Evolutionary conservation across 92 coral and sea anemone species (phyloP), one percentile per base, ranked within the genome.

Genomic region (Porites divaricata): DNA sequence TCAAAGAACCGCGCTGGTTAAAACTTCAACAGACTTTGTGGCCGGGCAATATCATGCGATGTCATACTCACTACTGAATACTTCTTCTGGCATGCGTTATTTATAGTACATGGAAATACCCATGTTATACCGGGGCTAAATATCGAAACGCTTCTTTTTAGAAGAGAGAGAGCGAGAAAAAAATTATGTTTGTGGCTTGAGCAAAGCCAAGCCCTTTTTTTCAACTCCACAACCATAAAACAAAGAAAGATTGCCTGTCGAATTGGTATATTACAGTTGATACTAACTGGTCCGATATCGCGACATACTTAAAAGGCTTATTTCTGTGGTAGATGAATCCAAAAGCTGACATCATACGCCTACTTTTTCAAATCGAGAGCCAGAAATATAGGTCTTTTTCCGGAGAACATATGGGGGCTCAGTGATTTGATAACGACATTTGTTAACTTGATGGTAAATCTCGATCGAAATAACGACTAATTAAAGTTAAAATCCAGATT

Each of bases 211-310:
- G 22, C 20, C 84, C 24, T 15, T 54, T 35, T 35, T 80, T 56
- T 69, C 66, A 28, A 45, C 45, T 78, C 14, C 2, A 52, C 26
- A 24, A n/a, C 74, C 24, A 23, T 68, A 68, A 26, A 28, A 4
- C 26, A 79, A 50, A 28, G 65, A 68, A 63, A 54, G 35, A 57
- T 35, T 19, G 61, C 48, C 17, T 48, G 41, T 25, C 70, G 62
- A 35, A 17, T 63, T 12, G 41, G 58, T 61, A 25, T 72, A 57
- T 76, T 58, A 73, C 63, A 51, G 61, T 11, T 20, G 72, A 9
- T 82, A 82, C 70, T 79, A 82, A 82, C 86, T 82, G 86, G 86
- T 82, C 86, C 78, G 75, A 82, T 82, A 82, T 72, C 86, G 41
- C 19, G 23, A 61, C 9, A 67, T 48, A 81, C 70, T 81, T 67